These are phyloP conservation scores for Halcyon smyrnensis DNA, from an alignment of 2,797 vertebrate genomes.

Conservation along the genomic window DNA sequence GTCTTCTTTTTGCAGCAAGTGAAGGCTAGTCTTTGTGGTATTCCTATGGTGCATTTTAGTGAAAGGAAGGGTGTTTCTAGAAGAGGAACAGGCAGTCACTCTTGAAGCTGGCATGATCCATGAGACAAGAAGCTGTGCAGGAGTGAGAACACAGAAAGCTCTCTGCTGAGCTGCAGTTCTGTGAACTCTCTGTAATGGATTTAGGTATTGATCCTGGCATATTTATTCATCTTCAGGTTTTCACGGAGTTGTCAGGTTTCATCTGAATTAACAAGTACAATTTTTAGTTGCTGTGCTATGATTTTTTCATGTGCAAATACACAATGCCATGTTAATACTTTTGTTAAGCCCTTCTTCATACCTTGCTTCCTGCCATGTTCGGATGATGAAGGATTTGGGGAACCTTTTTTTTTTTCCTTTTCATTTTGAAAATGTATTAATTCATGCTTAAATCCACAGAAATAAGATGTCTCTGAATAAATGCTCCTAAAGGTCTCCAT, in stretches of 20 bases:
- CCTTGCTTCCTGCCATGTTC: background rate
- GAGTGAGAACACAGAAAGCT: background rate
- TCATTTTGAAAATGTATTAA: background rate
- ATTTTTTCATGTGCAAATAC: constrained; percentile 20
- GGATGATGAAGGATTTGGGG: background rate
- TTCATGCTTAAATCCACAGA: background rate
- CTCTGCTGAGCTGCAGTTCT: background rate
- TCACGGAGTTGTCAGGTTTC: background rate
- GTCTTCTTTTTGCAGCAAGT: background rate
- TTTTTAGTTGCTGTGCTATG: background rate
- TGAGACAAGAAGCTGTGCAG: background rate
- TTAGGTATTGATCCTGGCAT: constrained; percentile 29
- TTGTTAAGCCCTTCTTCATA: background rate
- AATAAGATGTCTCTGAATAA: background rate
- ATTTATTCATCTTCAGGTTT: background rate
- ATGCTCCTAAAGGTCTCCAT: background rate
- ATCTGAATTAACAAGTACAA: constrained; percentile 47
- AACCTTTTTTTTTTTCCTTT: background rate
- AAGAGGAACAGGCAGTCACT: background rate
- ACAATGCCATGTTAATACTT: background rate
- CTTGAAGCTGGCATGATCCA: background rate
- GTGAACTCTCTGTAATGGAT: background rate
- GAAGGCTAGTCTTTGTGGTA: background rate
- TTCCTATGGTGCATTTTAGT: background rate
- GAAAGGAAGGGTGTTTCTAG: background rate